A percentile compares a stretch with the other conserved stretches of the same genome.
Conservation (phyloP, 2,113 vertebrate species). For the Sebastes fasciatus region DNA sequence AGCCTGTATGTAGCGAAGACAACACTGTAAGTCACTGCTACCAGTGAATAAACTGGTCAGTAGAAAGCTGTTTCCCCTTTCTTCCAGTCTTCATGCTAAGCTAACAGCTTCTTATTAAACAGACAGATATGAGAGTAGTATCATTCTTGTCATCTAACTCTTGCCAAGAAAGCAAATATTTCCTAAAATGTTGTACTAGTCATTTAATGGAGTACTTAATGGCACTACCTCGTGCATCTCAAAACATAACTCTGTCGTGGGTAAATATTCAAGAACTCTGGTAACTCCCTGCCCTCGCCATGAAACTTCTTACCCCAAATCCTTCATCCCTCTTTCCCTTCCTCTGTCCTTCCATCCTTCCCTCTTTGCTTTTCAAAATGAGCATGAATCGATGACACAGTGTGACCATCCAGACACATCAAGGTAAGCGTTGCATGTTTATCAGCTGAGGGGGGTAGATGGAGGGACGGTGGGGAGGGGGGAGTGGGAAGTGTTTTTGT, state of each 20-base stretch:
- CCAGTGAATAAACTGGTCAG: too few relatives aligned
- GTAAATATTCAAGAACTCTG: neutral
- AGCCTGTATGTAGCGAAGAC: too few relatives aligned
- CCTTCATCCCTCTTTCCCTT: neutral
- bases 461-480: slow-evolving; percentile 8
- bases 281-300: neutral
- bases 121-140: neutral
- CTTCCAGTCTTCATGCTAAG: neutral
- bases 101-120: neutral
- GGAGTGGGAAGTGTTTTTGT: slow-evolving; percentile 30
- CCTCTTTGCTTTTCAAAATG: slow-evolving; percentile 51
- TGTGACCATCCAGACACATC: slow-evolving; percentile 28
- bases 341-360: neutral
- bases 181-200: neutral
- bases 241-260: neutral
- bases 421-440: slow-evolving; percentile 13
- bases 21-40: too few relatives aligned
- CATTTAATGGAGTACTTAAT: neutral
- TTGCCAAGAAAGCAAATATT: neutral
- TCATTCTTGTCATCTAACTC: neutral
- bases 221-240: neutral
- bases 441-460: neutral
- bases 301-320: slow-evolving; percentile 4
- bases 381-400: neutral
- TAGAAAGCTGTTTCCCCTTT: neutral